These are phyloP conservation scores for Anarsia innoxiella DNA, from an alignment of 2,888 invertebrate species.

Conservation along the genomic window DNA sequence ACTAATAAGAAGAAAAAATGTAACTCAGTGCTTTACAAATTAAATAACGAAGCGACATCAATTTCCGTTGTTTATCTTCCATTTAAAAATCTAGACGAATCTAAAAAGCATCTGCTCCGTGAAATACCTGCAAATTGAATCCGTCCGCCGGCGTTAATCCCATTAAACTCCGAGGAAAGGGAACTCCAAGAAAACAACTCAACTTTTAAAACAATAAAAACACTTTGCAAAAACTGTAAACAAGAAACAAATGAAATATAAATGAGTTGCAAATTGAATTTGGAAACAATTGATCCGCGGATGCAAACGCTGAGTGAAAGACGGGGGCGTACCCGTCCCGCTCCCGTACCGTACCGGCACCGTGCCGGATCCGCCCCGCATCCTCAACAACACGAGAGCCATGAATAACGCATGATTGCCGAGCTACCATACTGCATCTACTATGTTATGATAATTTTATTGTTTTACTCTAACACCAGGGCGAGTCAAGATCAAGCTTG, in stretches of 20 bases:
- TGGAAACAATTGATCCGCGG: slow-evolving; percentile 12
- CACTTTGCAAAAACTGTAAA: slow-evolving; percentile 11
- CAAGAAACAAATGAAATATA: slow-evolving; percentile 23
- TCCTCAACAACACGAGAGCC: too few relatives aligned
- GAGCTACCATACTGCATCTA: neutral
- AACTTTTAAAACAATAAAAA: neutral
- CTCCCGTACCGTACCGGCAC: neutral
- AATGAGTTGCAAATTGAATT: slow-evolving; percentile 27
- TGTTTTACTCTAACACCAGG: neutral
- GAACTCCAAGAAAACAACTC: neutral
- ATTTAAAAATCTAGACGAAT: too few relatives aligned
- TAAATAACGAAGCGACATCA: too few relatives aligned
- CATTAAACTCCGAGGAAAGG: too few relatives aligned
- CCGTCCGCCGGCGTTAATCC: too few relatives aligned
- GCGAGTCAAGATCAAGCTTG: too few relatives aligned
- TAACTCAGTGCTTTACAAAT: too few relatives aligned
- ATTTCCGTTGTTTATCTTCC: too few relatives aligned
- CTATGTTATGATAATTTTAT: neutral
- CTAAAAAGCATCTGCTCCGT: too few relatives aligned
- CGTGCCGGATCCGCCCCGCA: too few relatives aligned
- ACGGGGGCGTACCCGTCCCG: neutral
- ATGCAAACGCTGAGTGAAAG: neutral
- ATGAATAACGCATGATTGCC: neutral
- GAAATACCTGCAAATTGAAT: too few relatives aligned
- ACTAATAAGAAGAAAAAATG: too few relatives aligned